phyloP scores from a whole-genome alignment of 1,140 invertebrate genomes.

The Cotesia vestalis region DNA sequence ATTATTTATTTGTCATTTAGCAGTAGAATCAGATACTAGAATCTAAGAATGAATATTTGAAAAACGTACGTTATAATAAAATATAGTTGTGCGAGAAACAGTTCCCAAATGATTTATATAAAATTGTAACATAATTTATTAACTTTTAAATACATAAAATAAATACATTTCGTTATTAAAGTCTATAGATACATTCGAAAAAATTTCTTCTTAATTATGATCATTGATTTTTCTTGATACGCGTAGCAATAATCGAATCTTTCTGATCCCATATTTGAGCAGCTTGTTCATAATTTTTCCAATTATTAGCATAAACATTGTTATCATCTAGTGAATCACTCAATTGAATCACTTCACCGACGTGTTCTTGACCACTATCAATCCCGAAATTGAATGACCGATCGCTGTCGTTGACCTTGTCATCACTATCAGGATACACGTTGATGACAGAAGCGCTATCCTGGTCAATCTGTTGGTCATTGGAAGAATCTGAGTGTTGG shows the following conservation, averaged over 20 bases:
- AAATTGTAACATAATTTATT: too few species aligned
- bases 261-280: slow-evolving; percentile 28
- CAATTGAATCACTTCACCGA: slow-evolving; percentile 25
- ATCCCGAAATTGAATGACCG: background rate
- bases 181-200: background rate
- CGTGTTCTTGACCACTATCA: slow-evolving; percentile 17
- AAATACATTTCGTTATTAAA: too few species aligned
- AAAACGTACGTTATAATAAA: too few species aligned
- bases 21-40: too few species aligned
- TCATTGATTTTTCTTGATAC: background rate
- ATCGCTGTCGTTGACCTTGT: background rate
- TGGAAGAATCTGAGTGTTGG: slow-evolving; percentile 7
- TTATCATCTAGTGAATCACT: slow-evolving; percentile 6
- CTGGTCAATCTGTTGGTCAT: background rate
- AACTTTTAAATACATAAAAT: too few species aligned
- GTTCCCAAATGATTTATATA: too few species aligned
- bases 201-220: slow-evolving; percentile 9
- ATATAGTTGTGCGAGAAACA: too few species aligned
- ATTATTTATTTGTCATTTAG: too few species aligned
- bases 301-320: slow-evolving; percentile 29
- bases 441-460: slow-evolving; percentile 19
- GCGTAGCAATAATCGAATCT: slow-evolving; percentile 25
- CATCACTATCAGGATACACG: slow-evolving; percentile 16
- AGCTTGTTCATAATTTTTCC: slow-evolving; percentile 38
- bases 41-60: too few species aligned